Evolutionary conservation across 2,113 vertebrate species (phyloP).

Genomic region (Eublepharis macularius): DNA sequence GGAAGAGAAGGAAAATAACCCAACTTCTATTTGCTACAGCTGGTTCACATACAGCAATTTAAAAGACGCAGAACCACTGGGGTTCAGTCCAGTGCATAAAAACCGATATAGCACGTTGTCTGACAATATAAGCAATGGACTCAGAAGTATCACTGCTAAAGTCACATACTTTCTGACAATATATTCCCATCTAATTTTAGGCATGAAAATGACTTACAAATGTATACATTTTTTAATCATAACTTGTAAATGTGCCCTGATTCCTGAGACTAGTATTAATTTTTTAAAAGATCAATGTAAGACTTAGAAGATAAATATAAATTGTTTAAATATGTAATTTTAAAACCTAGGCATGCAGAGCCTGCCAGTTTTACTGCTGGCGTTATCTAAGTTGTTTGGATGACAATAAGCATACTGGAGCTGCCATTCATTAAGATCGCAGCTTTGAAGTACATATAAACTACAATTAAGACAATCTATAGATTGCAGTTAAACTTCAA

Average conservation of each 20-base stretch:
- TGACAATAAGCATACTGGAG: background rate
- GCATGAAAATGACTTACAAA: background rate
- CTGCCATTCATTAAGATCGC: background rate
- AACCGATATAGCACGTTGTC: background rate
- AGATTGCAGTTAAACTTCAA: slow-evolving; percentile 65
- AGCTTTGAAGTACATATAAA: slow-evolving; percentile 21
- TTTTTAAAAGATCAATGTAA: background rate
- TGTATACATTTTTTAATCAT: background rate
- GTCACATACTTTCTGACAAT: background rate
- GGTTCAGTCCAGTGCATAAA: background rate
- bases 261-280: background rate
- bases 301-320: no score
- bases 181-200: no score
- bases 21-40: background rate
- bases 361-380: background rate
- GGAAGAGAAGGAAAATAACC: background rate
- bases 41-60: background rate
- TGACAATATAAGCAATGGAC: background rate
- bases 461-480: slow-evolving; percentile 22
- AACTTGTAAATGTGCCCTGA: background rate
- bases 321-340: background rate
- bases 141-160: background rate
- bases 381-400: background rate
- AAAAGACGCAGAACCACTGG: background rate
- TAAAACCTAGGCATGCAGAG: background rate